Conservation (phyloP, 2,113 vertebrate genomes). For the Cephalopholis sonnerati region DNA sequence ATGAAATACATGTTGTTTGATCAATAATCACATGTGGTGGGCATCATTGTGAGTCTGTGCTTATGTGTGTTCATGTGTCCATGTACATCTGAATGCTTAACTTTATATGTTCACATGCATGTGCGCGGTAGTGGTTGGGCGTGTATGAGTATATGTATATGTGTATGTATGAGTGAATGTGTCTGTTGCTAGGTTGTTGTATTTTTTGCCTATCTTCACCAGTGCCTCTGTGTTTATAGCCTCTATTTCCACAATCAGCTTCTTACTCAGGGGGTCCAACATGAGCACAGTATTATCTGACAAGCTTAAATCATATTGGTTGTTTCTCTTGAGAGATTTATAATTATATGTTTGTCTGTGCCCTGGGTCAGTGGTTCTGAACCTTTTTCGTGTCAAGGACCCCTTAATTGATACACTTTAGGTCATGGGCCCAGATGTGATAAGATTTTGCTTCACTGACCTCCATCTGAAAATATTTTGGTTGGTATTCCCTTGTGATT, state of each 20-base stretch:
- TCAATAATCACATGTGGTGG: neutral
- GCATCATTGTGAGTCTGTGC: neutral
- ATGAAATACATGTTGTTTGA: conserved; percentile 14
- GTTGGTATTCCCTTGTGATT: too few species aligned
- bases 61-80: neutral
- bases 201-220: neutral
- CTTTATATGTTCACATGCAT: neutral
- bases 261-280: neutral
- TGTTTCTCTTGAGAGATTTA: neutral
- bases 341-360: neutral
- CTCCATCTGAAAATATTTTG: too few species aligned
- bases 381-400: too few species aligned
- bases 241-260: neutral
- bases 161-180: neutral
- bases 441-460: too few species aligned
- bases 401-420: too few species aligned
- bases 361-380: too few species aligned
- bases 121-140: neutral
- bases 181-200: neutral
- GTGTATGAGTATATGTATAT: too few species aligned
- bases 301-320: neutral
- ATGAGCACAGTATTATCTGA: neutral
- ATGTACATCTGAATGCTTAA: neutral
- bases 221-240: neutral
- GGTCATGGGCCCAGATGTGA: too few species aligned